Base-by-base conservation (phyloP, 2,888 invertebrate species). In the Slavum lentiscoides region DNA sequence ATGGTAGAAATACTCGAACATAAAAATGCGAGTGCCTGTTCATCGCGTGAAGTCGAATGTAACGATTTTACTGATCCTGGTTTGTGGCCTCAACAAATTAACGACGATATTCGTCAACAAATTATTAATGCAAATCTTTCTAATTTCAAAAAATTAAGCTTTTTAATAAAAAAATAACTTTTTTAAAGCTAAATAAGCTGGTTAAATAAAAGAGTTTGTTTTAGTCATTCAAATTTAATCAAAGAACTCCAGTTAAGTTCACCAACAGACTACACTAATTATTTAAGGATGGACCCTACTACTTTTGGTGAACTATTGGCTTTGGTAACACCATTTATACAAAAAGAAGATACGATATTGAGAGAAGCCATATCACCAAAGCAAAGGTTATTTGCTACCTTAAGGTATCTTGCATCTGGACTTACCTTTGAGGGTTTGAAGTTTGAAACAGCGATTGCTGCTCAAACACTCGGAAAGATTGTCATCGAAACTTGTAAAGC, bases 71-170 rank as follows among this genome's bases (percentile, higher is more conserved):
- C 64, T 23, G 64, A 30, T 19, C 64, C 30, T 64, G 64, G 64
- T 5, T 30, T 64, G 30, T 64, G 64, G 30, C 64, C 13, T 64
- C 62, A 21, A 23, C 23, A 62, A 49, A 61, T 61, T 61, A 61
- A 61, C 61, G 61, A 61, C 23, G 62, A 62, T 62, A 62, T 62
- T 23, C 62, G 62, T 23, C 64, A 64, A 64, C 11, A 64, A 64
- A 30, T 30, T 64, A 64, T 64, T 64, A 37, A 30, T 64, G 64
- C 64, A 64, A 64, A 64, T 30, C 30, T 17, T 64, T 64, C 17
- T 64, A 64, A 64, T 64, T 64, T 64, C 64, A 9, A 64, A 17
- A 30, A 64, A 30, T 64, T 30, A 64, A n/a, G n/a, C n/a, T n/a
- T n/a, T 23, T 64, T 17, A 64, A 64, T 30, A 43, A 8, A 43